phyloP scores from a whole-genome alignment of 2,797 vertebrate species.

The Balearica regulorum region DNA sequence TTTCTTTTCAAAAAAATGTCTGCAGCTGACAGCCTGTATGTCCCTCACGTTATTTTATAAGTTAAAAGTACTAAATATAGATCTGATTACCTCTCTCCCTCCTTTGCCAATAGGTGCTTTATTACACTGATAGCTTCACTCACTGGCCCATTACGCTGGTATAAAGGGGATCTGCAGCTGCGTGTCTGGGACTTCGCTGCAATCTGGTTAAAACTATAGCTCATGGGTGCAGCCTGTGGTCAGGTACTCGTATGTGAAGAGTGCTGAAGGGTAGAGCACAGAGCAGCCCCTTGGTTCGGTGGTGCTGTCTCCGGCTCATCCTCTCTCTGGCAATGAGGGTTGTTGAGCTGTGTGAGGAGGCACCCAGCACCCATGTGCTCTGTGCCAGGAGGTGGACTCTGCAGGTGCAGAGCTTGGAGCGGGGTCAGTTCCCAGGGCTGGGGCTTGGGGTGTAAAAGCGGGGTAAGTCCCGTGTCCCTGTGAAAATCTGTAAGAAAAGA shows the following conservation, averaged over 20 bases:
- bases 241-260: too few species aligned
- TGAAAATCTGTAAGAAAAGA: neutral
- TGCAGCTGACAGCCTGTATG: neutral
- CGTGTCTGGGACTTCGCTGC: neutral
- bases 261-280: neutral
- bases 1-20: neutral
- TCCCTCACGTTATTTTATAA: neutral
- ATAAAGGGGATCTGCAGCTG: neutral
- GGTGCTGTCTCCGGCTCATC: neutral
- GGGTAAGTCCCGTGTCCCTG: neutral
- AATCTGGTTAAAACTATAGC: neutral
- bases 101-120: neutral
- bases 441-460: neutral
- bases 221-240: neutral
- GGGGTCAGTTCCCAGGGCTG: neutral
- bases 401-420: neutral
- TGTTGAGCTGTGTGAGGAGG: neutral
- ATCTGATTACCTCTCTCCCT: neutral
- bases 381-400: neutral
- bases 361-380: neutral
- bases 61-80: neutral
- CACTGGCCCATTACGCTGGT: neutral
- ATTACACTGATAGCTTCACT: neutral
- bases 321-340: neutral
- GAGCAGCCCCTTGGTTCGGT: neutral